These are phyloP conservation scores for Trachurus trachurus DNA, from an alignment of 2,797 vertebrate species.

Conservation along the genomic window DNA sequence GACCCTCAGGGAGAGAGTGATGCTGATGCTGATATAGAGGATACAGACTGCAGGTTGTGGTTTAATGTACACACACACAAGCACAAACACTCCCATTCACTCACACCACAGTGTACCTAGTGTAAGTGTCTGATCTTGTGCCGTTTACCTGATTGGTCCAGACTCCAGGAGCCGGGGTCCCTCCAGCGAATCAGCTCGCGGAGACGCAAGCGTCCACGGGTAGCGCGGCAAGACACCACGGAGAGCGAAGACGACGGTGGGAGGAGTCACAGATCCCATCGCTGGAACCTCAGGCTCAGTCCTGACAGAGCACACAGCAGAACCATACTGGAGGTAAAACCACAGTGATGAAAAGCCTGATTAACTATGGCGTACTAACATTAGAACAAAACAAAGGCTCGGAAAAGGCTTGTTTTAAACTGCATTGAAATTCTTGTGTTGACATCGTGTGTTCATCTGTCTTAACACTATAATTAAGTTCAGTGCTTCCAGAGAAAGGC, in stretches of 20 bases:
- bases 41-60: constrained; percentile 84
- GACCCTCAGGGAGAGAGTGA: constrained; percentile 88
- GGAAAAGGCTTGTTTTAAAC: neutral
- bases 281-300: constrained; percentile 86
- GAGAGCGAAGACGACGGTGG: constrained; percentile 89
- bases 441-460: neutral
- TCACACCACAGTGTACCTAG: neutral
- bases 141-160: constrained; percentile 52
- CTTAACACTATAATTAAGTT: neutral
- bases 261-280: constrained; percentile 79
- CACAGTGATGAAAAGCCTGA: neutral
- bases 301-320: constrained; percentile 82
- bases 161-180: constrained; percentile 81
- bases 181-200: constrained; percentile 88
- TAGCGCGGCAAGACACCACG: constrained; percentile 86
- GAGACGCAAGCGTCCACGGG: constrained; percentile 82
- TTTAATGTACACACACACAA: constrained; percentile 31
- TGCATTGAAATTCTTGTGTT: neutral
- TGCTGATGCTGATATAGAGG: constrained; percentile 88
- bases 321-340: constrained; percentile 83
- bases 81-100: neutral
- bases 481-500: too few species aligned
- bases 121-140: constrained; percentile 26
- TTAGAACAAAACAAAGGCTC: too few species aligned
- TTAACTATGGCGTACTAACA: neutral